Base-by-base conservation (phyloP, 2,797 vertebrate genomes). In the Florisuga fusca region DNA sequence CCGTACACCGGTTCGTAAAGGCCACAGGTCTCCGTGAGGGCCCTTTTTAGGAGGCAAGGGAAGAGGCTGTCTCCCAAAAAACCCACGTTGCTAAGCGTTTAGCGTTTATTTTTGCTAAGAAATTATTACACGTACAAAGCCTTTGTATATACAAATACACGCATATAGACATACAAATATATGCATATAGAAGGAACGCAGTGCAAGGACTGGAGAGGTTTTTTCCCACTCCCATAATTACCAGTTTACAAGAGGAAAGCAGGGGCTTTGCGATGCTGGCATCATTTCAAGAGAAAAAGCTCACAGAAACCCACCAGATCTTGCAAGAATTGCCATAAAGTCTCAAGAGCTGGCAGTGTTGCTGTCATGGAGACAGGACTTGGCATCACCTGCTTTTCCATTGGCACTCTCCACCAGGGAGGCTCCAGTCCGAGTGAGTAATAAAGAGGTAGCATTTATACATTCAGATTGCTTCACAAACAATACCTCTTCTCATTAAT, bases 181-280 rank as follows among this genome's bases (percentile, higher is more conserved):
- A 3, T 46, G 4, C 13, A 0, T 25, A 20, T 12, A 7, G 45
- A 71, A 73, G 34, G 27, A 34, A 11, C 0, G 2, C 33, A 5
- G 45, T 3, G 17, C 68, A 21, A 10, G 12, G 48, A 6, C 29
- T 53, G 22, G 8, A 4, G 41, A 1, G 57, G 16, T 43, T 26
- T n/a, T 51, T 23, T 34, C 15, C 15, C 21, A 34, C n/a, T 21
- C n/a, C 61, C 34, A 7, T 51, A 19, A 1, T 7, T 5, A 45
- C 10, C 16, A 57, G 25, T 1, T 57, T 9, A 9, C 15, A 12
- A 6, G 29, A 27, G 8, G 51, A 45, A 48, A 55, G 57, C 38
- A 17, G 31, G 48, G 64, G 45, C 33, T 43, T 76, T 23, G 4
- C 34, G 64, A 41, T 22, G 66, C 72, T 68, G 10, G 34, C 50